phyloP scores from a whole-genome alignment of 2,888 invertebrate species.

The Ischnura elegans region DNA sequence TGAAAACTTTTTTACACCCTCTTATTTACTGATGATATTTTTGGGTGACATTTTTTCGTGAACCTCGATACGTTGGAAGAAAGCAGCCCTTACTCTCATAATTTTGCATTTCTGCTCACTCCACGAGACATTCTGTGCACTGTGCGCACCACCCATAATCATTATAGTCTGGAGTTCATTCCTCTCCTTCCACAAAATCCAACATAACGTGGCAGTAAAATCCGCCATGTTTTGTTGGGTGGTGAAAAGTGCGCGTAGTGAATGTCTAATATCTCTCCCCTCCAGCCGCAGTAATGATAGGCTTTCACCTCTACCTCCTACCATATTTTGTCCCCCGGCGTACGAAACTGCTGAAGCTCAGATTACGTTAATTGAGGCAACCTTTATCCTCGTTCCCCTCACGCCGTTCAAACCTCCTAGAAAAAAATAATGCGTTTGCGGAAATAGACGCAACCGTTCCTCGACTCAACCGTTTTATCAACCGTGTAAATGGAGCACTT shows the following conservation, averaged over 20 bases:
- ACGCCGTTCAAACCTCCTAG: not conserved
- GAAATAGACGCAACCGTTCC: not conserved
- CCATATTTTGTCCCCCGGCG: not conserved
- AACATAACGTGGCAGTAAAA: not conserved
- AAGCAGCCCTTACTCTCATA: not conserved
- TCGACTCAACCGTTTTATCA: not conserved
- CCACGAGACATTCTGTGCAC: too few species aligned
- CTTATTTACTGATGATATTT: not conserved
- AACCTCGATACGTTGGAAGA: too few species aligned
- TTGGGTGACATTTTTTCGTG: not conserved
- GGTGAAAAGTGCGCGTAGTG: not conserved
- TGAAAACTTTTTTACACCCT: too few species aligned
- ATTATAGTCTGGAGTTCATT: too few species aligned
- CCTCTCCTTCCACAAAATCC: not conserved
- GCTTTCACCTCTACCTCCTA: not conserved
- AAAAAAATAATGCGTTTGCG: not conserved
- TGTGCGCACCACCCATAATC: too few species aligned
- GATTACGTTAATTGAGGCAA: conserved; percentile 58
- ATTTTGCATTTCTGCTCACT: not conserved
- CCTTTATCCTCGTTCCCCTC: not conserved
- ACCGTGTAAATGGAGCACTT: not conserved
- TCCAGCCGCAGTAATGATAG: conserved; percentile 12
- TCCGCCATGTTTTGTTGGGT: not conserved
- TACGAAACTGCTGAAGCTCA: conserved; percentile 30
- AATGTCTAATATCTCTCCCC: not conserved